A percentile compares a stretch with the other conserved stretches of the same genome.
Conservation (phyloP, 2,797 vertebrate genomes). For the Bovichtus variegatus region DNA sequence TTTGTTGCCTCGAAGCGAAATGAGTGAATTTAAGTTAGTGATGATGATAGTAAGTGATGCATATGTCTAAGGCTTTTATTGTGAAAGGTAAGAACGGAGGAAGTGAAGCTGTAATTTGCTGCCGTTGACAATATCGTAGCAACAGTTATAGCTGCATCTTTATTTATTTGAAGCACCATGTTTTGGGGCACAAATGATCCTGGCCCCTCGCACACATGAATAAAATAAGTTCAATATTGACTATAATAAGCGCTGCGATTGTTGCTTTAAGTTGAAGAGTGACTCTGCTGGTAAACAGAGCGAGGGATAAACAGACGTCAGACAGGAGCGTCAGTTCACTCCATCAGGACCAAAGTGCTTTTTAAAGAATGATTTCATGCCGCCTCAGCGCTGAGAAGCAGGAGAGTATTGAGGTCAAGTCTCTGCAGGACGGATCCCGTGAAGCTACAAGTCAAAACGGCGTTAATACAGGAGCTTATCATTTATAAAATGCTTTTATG, state of each 20-base stretch:
- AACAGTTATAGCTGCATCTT: too few relatives aligned
- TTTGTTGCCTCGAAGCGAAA: too few relatives aligned
- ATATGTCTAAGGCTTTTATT: too few relatives aligned
- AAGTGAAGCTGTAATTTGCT: too few relatives aligned
- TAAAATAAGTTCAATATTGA: background rate
- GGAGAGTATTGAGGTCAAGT: conserved; percentile 10
- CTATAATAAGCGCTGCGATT: too few relatives aligned
- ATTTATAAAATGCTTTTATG: background rate
- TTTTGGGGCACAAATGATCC: background rate
- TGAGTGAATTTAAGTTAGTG: too few relatives aligned
- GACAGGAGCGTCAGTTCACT: conserved; percentile 12
- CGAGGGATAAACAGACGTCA: background rate
- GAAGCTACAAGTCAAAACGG: background rate
- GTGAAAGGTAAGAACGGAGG: too few relatives aligned
- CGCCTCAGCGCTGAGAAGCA: background rate
- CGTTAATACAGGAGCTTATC: background rate
- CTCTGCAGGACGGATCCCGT: background rate
- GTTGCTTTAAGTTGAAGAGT: background rate
- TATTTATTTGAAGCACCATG: too few relatives aligned
- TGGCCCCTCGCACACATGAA: too few relatives aligned
- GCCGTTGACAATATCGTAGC: too few relatives aligned
- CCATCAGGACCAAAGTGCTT: conserved; percentile 12
- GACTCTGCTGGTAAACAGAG: background rate
- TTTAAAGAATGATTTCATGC: conserved; percentile 2
- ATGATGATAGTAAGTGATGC: too few relatives aligned